phyloP scores from a whole-genome alignment of 2,888 invertebrate genomes.

The Athalia rosae region DNA sequence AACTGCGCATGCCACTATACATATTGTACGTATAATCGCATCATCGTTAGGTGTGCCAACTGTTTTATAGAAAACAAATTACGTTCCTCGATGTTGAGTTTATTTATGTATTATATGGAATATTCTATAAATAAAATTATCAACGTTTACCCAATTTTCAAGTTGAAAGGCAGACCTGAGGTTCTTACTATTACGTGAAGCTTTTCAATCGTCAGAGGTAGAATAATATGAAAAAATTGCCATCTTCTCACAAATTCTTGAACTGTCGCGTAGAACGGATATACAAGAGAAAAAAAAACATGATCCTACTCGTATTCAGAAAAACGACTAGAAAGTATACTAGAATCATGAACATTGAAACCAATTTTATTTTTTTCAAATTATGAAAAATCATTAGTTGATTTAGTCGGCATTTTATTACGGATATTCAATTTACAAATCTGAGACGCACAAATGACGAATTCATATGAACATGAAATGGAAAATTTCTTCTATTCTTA shows the following conservation, averaged over 20 bases:
- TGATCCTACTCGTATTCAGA: no score
- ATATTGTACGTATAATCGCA: not conserved
- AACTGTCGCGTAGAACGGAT: no score
- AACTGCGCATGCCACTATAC: slow-evolving; percentile 18
- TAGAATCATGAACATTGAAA: no score
- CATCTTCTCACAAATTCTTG: no score
- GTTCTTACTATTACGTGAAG: not conserved
- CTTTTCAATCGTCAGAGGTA: not conserved
- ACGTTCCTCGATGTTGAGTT: not conserved
- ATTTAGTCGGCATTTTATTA: no score
- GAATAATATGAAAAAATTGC: no score
- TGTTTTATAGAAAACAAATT: slow-evolving; percentile 3
- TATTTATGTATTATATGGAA: slow-evolving; percentile 6
- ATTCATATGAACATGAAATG: not conserved
- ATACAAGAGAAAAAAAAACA: no score
- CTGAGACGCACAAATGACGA: not conserved
- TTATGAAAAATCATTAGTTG: no score
- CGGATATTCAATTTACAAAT: no score
- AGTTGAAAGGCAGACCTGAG: not conserved
- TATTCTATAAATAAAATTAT: slow-evolving; percentile 3
- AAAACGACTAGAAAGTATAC: no score
- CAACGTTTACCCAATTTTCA: slow-evolving; percentile 23
- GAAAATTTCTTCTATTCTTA: not conserved
- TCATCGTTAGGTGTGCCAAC: not conserved
- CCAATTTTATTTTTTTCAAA: no score